These are phyloP conservation scores for Pelvicachromis taeniatus DNA, from an alignment of 2,113 vertebrate genomes.

Conservation along the genomic window DNA sequence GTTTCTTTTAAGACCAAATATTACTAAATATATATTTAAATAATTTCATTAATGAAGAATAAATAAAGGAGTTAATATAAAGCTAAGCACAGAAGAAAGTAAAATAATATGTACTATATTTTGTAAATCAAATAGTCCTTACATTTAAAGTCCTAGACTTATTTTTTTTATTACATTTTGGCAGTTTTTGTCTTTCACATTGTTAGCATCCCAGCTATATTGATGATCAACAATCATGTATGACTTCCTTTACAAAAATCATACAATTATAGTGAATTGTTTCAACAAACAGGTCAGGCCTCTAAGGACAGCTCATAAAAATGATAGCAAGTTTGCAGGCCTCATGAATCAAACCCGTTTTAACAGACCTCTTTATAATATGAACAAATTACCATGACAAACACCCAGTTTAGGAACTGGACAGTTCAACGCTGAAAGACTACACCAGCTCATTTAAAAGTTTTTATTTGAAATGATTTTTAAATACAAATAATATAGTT, in stretches of 20 bases:
- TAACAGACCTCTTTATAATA: not conserved
- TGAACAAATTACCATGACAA: not conserved
- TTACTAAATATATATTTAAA: no score
- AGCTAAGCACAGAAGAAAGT: not conserved
- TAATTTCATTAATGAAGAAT: no score
- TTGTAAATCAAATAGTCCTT: not conserved
- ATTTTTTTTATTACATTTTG: no score
- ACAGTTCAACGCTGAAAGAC: not conserved
- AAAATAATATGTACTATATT: not conserved
- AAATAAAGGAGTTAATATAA: not conserved
- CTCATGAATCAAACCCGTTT: not conserved
- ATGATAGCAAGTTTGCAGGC: no score
- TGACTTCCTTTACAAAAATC: no score
- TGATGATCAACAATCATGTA: not conserved
- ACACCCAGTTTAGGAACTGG: not conserved
- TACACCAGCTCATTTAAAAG: constrained; percentile 62
- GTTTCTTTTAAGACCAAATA: no score
- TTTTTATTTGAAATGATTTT: constrained; percentile 90
- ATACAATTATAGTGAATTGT: not conserved
- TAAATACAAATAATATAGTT: constrained; percentile 89
- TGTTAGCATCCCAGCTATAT: not conserved
- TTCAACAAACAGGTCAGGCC: no score
- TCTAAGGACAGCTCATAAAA: not conserved
- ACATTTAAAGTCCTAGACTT: no score
- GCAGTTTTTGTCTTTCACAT: not conserved